Evolutionary conservation across 2,113 vertebrate genomes (phyloP).

Genomic region (Daboia siamensis): DNA sequence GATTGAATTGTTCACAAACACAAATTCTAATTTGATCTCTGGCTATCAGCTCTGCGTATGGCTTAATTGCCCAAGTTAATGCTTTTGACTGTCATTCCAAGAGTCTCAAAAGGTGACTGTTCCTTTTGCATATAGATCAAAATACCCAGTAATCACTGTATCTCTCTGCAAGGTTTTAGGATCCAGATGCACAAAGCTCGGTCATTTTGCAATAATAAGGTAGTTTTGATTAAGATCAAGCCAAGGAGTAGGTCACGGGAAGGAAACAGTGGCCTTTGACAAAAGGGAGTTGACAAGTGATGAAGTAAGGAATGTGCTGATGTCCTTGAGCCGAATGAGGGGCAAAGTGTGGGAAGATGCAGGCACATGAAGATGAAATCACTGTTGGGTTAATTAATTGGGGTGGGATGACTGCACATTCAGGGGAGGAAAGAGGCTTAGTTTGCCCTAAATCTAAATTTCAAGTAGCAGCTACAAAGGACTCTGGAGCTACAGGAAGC

Average conservation of each 20-base stretch:
- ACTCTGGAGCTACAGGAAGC: slow-evolving; percentile 54
- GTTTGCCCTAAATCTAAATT: slow-evolving; percentile 45
- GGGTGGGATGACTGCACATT: slow-evolving; percentile 58
- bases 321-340: slow-evolving; percentile 61
- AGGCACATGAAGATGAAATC: slow-evolving; percentile 53
- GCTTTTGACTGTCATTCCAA: too few species aligned
- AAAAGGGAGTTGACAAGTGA: slow-evolving; percentile 79
- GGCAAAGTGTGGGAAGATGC: slow-evolving; percentile 75
- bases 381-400: slow-evolving; percentile 74
- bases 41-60: neutral
- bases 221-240: slow-evolving; percentile 60
- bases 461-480: slow-evolving; percentile 62
- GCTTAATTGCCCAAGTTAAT: neutral
- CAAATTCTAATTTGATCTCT: neutral
- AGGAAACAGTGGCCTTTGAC: slow-evolving; percentile 66
- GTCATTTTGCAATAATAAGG: slow-evolving; percentile 14
- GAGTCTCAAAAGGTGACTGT: neutral
- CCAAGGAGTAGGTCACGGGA: slow-evolving; percentile 56
- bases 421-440: slow-evolving; percentile 57
- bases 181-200: neutral
- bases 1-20: neutral
- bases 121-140: neutral
- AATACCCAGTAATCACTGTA: neutral
- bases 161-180: neutral
- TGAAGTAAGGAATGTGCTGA: slow-evolving; percentile 85